phyloP scores from a whole-genome alignment of 1,140 invertebrate species.

The Anastrepha obliqua region DNA sequence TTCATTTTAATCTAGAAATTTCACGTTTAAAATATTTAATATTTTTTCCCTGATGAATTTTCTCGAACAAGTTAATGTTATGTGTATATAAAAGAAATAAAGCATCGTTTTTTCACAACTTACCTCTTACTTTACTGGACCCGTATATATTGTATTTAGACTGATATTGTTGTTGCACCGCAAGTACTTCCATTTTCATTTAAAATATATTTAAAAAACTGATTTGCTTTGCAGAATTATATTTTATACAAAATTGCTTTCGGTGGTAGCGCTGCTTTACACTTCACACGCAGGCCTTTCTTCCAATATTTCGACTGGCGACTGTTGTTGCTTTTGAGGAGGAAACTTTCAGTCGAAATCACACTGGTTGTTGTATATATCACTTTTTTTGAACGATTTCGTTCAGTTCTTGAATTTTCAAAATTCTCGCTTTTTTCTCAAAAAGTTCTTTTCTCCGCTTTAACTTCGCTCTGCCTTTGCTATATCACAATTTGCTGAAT shows the following conservation, averaged over 20 bases:
- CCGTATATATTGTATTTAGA: constrained; percentile 65
- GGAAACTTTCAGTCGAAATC: constrained; percentile 20
- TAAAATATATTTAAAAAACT: constrained; percentile 48
- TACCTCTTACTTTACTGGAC: constrained; percentile 73
- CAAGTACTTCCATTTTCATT: constrained; percentile 74
- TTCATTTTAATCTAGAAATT: too few relatives aligned
- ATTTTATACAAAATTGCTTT: constrained; percentile 29
- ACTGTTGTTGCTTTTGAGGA: neutral
- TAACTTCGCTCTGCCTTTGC: constrained; percentile 40
- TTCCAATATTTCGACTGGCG: constrained; percentile 14
- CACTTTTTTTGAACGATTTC: neutral
- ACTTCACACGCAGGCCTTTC: constrained; percentile 1
- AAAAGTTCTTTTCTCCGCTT: constrained; percentile 57
- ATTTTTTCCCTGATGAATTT: too few relatives aligned
- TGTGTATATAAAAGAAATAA: too few relatives aligned
- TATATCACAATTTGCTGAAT: constrained; percentile 70
- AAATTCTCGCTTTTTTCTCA: constrained; percentile 59
- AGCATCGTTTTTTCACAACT: constrained; percentile 56
- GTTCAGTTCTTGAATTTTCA: constrained; percentile 25
- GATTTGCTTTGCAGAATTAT: constrained; percentile 23
- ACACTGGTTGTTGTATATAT: constrained; percentile 20
- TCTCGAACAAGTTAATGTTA: too few relatives aligned
- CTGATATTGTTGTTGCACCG: constrained; percentile 66
- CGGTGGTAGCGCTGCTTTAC: constrained; percentile 35
- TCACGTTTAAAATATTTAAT: too few relatives aligned